phyloP scores from a whole-genome alignment of 2,888 invertebrate species.

The Leptopterna dolabrata region DNA sequence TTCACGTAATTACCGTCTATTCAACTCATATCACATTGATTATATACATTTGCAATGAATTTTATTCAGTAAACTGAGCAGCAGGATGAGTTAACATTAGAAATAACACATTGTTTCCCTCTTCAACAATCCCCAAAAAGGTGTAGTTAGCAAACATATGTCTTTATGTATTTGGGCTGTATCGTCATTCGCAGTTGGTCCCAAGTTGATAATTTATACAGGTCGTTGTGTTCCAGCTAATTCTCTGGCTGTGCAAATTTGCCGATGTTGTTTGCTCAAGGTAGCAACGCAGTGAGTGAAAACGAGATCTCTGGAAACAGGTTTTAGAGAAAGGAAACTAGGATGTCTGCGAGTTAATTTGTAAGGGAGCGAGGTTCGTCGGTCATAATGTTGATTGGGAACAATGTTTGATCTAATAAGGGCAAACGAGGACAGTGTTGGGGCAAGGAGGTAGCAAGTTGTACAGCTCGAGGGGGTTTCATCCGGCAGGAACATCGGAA shows the following conservation, averaged over 20 bases:
- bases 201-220: conserved; percentile 18
- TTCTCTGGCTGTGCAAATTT: conserved; percentile 35
- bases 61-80: too few species aligned
- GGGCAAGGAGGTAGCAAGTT: neutral
- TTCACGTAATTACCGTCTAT: too few species aligned
- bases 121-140: neutral
- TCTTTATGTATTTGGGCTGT: neutral
- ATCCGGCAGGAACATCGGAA: neutral
- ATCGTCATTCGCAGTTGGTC: neutral
- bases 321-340: neutral
- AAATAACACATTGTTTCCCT: too few species aligned
- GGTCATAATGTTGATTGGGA: conserved; percentile 55
- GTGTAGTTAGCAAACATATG: neutral
- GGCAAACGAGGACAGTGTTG: conserved; percentile 14
- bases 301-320: neutral
- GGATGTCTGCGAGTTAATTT: conserved; percentile 51
- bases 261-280: conserved; percentile 40
- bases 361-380: conserved; percentile 5
- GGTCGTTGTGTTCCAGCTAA: neutral
- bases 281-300: neutral
- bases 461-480: neutral
- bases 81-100: too few species aligned
- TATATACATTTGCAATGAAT: too few species aligned
- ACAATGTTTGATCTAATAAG: conserved; percentile 53
- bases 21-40: too few species aligned